phyloP scores from a whole-genome alignment of 2,113 vertebrate genomes.

The Sander vitreus region DNA sequence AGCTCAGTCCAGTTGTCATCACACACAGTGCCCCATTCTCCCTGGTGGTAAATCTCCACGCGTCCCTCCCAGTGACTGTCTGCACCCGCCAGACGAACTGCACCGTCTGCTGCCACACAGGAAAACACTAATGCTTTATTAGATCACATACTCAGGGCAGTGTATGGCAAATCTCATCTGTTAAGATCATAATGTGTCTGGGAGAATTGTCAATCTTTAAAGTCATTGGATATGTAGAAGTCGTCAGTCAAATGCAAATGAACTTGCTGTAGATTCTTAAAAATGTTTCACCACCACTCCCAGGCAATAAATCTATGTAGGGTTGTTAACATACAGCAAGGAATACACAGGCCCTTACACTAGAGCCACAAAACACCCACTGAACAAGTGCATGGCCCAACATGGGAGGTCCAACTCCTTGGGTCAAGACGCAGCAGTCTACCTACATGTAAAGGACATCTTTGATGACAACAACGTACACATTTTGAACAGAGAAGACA shows the following conservation, averaged over 20 bases:
- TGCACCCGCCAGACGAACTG: conserved; percentile 77
- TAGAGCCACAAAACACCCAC: too few species aligned
- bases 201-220: neutral
- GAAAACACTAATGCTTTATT: neutral
- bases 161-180: neutral
- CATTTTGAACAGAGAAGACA: neutral
- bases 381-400: neutral
- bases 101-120: conserved; percentile 73
- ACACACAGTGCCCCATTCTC: conserved; percentile 83
- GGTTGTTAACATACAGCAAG: neutral
- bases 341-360: too few species aligned
- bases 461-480: too few species aligned
- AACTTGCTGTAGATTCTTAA: neutral
- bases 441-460: neutral
- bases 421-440: neutral
- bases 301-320: too few species aligned
- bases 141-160: neutral
- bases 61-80: conserved; percentile 75
- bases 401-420: neutral
- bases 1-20: conserved; percentile 80
- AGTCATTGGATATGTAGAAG: neutral
- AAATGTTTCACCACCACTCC: neutral
- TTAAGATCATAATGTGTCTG: too few species aligned
- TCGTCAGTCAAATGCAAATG: neutral
- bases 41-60: conserved; percentile 78